phyloP scores from a whole-genome alignment of 2,888 invertebrate genomes.

The Drosophila acutilabella region DNA sequence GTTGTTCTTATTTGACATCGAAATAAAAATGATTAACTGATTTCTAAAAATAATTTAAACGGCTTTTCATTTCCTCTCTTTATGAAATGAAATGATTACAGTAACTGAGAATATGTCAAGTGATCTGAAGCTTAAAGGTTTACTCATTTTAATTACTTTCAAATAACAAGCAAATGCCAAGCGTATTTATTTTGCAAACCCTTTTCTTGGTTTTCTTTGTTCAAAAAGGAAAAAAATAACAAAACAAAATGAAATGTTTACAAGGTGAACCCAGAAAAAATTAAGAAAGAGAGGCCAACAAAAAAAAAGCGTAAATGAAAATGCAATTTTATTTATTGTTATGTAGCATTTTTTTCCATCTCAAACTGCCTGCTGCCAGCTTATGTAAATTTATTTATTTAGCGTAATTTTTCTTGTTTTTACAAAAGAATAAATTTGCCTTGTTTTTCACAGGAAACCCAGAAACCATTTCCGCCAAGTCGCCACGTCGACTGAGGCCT shows the following conservation, averaged over 20 bases:
- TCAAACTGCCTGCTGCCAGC: conserved; percentile 51
- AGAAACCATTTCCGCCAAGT: conserved; percentile 34
- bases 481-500: conserved; percentile 37
- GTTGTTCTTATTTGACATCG: too few species aligned
- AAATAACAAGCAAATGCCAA: conserved; percentile 65
- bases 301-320: conserved; percentile 49
- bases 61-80: too few species aligned
- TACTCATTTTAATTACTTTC: conserved; percentile 78
- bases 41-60: too few species aligned
- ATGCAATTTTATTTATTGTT: conserved; percentile 82
- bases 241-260: conserved; percentile 50
- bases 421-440: conserved; percentile 73
- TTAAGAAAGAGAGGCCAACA: conserved; percentile 3
- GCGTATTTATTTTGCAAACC: conserved; percentile 54
- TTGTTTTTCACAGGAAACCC: conserved; percentile 55
- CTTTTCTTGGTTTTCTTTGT: conserved; percentile 40
- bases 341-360: conserved; percentile 61
- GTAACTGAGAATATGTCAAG: conserved; percentile 20
- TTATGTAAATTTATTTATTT: conserved; percentile 83
- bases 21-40: too few species aligned
- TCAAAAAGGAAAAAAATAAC: conserved; percentile 16
- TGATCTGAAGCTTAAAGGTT: conserved; percentile 43
- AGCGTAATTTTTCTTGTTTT: conserved; percentile 82
- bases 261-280: conserved; percentile 46
- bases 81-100: background rate